Percentiles rank a stretch among this genome's conserved stretches.
Conservation (phyloP, 2,113 vertebrate genomes). For the Pollachius pollachius region DNA sequence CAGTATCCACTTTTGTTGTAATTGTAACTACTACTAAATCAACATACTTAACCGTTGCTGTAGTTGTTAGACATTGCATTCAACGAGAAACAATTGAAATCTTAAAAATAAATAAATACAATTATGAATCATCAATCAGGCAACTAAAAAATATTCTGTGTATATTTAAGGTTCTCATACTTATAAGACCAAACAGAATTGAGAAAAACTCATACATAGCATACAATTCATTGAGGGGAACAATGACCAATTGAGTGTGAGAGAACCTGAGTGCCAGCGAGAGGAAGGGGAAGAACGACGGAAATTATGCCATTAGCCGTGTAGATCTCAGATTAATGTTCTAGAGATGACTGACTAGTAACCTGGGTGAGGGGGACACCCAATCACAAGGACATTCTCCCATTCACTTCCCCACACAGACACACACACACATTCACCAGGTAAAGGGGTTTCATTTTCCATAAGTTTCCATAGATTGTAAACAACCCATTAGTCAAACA, state of each 20-base stretch:
- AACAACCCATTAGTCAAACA: constrained; percentile 64
- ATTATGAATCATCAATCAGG: too few relatives aligned
- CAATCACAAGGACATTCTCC: background rate
- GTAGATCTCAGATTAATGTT: constrained; percentile 32
- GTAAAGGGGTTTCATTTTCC: constrained; percentile 54
- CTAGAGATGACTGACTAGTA: constrained; percentile 6
- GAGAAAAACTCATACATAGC: background rate
- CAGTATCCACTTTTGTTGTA: too few relatives aligned
- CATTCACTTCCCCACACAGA: background rate
- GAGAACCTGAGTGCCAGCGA: background rate
- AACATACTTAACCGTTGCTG: too few relatives aligned
- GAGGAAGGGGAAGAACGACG: background rate
- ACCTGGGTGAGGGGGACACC: background rate
- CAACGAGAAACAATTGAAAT: too few relatives aligned
- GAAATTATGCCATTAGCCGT: constrained; percentile 54
- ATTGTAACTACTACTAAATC: too few relatives aligned
- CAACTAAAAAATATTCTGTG: too few relatives aligned
- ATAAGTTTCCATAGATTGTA: constrained; percentile 43
- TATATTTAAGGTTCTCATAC: too few relatives aligned
- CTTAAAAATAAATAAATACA: too few relatives aligned
- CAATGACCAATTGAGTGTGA: background rate
- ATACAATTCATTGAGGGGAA: background rate
- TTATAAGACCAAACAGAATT: too few relatives aligned
- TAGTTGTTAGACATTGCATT: too few relatives aligned
- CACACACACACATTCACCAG: constrained; percentile 2